Evolutionary conservation across 2,888 invertebrate genomes (phyloP), one percentile per base, ranked within the genome.

Genomic region (Hybos culiciformis): DNA sequence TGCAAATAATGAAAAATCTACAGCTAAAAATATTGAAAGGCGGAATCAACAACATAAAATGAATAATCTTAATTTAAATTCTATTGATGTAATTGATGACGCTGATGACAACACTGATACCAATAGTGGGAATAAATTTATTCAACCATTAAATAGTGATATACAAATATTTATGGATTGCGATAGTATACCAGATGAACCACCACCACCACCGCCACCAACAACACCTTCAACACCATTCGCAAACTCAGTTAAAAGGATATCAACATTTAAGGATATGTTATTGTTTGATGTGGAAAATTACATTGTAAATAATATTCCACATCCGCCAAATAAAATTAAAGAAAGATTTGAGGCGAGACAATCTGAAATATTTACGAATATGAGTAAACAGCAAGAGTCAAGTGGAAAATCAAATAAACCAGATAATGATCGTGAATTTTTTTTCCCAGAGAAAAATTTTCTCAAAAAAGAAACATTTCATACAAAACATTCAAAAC

Each of bases 251-350:
- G 44, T 54, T 23, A 49, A 54, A 43, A 51, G 52, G 34, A 40
- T 66, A 44, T 66, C 63, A 31, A 62, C 58, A 5, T 59, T 59
- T 31, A 62, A 59, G 48, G 59, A 65, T 44, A 66, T 69, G 60
- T 50, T 75, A 46, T 62, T 74, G 4, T 69, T 73, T 48, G 74
- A 74, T 48, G 73, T 73, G 2, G 74, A 75, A 53, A 60, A 71
- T 4, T 75, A 55, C 66, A 74, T 50, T 45, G 62, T 47, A 65
- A 73, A 74, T 48, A 72, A 43, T 67, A 71, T 54, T 61, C 75
- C 57, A 59, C 70, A 46, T 56, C 68, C 47, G 51, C 75, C 59
- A 44, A 70, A 60, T 60, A n/a, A n/a, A 15, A 15, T 26, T 34
- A 33, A 17, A 36, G 26, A 39, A 39, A 29, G 34, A 39, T 39